phyloP scores from a whole-genome alignment of 2,888 invertebrate genomes.

The Apamea anceps region DNA sequence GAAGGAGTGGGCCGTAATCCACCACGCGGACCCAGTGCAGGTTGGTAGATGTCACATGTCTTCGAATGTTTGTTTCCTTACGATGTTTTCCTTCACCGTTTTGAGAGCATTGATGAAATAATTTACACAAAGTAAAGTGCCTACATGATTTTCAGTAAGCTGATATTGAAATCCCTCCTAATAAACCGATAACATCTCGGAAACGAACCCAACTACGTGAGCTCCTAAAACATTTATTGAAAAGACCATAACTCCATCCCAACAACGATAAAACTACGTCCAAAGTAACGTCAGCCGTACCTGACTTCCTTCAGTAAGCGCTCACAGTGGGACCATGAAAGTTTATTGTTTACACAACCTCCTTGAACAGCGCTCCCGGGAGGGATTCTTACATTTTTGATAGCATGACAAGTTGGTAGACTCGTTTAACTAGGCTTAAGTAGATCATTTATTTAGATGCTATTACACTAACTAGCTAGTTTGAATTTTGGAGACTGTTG shows the following conservation, averaged over 20 bases:
- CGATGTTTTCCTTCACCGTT: too few species aligned
- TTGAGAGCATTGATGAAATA: too few species aligned
- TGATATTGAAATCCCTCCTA: too few species aligned
- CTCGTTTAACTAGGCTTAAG: not conserved
- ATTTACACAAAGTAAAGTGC: too few species aligned
- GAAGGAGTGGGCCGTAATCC: too few species aligned
- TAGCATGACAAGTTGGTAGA: constrained; percentile 10
- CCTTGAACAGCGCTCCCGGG: constrained; percentile 8
- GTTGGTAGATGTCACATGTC: too few species aligned
- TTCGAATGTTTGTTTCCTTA: too few species aligned
- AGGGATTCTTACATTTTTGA: constrained; percentile 55
- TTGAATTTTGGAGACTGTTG: not conserved
- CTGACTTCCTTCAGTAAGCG: not conserved
- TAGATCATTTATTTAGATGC: constrained; percentile 37
- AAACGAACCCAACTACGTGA: constrained; percentile 3
- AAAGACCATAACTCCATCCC: not conserved
- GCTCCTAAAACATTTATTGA: constrained; percentile 7
- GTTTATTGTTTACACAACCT: constrained; percentile 42
- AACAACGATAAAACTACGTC: constrained; percentile 13
- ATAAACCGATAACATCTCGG: not conserved
- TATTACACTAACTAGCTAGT: not conserved
- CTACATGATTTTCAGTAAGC: too few species aligned
- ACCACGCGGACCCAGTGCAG: too few species aligned
- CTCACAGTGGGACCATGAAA: constrained; percentile 26
- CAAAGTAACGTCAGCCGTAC: constrained; percentile 1